Evolutionary conservation across 2,113 vertebrate species (phyloP).

Genomic region (Halcyon senegalensis): DNA sequence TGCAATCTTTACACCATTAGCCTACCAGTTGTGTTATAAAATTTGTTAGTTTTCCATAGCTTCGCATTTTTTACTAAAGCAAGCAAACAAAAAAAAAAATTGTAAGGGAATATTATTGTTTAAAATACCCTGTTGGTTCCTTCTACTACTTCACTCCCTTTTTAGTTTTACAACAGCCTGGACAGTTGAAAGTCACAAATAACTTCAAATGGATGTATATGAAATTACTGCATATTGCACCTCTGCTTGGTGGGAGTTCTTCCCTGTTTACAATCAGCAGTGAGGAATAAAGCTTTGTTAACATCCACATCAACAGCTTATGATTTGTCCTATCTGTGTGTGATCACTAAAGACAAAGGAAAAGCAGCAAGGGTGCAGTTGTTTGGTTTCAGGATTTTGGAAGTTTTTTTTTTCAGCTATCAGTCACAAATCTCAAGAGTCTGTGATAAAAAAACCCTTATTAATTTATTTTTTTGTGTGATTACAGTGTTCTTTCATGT

Average conservation of each 20-base stretch:
- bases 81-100: background rate
- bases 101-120: background rate
- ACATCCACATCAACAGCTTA: background rate
- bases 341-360: background rate
- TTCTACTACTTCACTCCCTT: background rate
- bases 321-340: background rate
- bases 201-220: background rate
- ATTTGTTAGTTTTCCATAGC: background rate
- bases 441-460: background rate
- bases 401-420: background rate
- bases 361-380: background rate
- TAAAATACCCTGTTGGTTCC: background rate
- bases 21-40: background rate
- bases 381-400: background rate
- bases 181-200: background rate
- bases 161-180: background rate
- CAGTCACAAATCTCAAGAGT: background rate
- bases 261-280: background rate
- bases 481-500: background rate
- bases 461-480: background rate
- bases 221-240: background rate
- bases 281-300: background rate
- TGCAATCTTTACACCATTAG: background rate
- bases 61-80: background rate
- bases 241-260: background rate